These are phyloP conservation scores for Lottia scabra DNA, from an alignment of 2,888 invertebrate species.

Conservation along the genomic window DNA sequence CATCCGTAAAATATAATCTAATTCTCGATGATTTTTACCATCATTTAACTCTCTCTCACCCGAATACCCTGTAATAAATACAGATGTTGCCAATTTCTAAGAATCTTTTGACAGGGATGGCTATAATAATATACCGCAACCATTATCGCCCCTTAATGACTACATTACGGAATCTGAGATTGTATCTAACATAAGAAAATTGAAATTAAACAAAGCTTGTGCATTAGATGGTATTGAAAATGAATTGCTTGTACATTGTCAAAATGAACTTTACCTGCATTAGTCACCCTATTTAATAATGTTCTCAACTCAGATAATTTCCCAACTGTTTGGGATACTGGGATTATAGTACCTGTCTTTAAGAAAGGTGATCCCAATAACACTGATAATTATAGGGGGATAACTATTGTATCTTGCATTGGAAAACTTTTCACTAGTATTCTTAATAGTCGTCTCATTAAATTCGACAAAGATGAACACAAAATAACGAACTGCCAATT, in stretches of 20 bases:
- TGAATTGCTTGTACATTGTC: not conserved
- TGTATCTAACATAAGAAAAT: too few species aligned
- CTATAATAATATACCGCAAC: too few species aligned
- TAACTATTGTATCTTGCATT: not conserved
- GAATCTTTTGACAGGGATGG: too few species aligned
- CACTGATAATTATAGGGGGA: not conserved
- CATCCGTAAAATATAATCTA: not conserved
- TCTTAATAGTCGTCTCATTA: not conserved
- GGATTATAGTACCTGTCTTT: not conserved
- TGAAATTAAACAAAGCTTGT: not conserved
- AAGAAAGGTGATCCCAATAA: not conserved
- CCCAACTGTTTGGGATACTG: not conserved
- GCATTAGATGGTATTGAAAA: not conserved
- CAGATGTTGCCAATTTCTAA: too few species aligned
- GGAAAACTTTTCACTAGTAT: not conserved
- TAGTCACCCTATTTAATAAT: not conserved
- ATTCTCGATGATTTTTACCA: not conserved
- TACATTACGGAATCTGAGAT: too few species aligned
- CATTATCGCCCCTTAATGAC: too few species aligned
- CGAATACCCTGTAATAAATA: too few species aligned
- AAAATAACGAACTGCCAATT: not conserved
- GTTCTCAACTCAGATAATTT: not conserved
- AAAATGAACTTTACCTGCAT: not conserved
- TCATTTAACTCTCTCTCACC: not conserved
- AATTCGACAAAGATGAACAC: not conserved